A percentile compares a stretch with the other conserved stretches of the same genome.
Conservation (phyloP, 2,888 invertebrate genomes). For the Zelleria hepariella region DNA sequence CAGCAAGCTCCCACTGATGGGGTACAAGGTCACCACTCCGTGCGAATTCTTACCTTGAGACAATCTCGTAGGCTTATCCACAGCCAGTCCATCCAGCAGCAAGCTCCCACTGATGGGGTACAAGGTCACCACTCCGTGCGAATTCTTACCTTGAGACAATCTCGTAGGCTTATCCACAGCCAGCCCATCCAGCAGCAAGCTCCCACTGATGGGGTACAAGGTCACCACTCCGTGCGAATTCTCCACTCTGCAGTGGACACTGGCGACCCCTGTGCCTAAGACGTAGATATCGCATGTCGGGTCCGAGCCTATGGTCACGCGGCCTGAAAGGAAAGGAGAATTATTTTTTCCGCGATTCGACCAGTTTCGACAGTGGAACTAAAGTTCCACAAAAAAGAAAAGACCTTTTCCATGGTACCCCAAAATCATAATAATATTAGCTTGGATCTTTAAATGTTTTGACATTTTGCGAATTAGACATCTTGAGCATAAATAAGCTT, state of each 20-base stretch:
- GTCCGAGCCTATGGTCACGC: constrained; percentile 84
- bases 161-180: constrained; percentile 80
- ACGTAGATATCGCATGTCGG: constrained; percentile 87
- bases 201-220: constrained; percentile 82
- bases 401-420: no score
- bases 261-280: constrained; percentile 87
- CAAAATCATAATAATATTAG: no score
- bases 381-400: no score
- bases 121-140: constrained; percentile 86
- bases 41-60: constrained; percentile 87
- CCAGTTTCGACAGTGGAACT: no score
- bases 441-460: no score
- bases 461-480: no score
- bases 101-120: constrained; percentile 81
- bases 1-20: constrained; percentile 77
- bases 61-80: no score
- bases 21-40: constrained; percentile 88
- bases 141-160: constrained; percentile 85
- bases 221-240: constrained; percentile 88
- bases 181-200: constrained; percentile 81
- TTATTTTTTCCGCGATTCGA: no score
- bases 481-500: no score
- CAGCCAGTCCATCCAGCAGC: constrained; percentile 86
- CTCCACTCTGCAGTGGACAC: constrained; percentile 89
- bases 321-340: constrained; percentile 74